These are phyloP conservation scores for Parapristionchus giblindavisi DNA, from an alignment of 2,888 invertebrate genomes.

Conservation along the genomic window DNA sequence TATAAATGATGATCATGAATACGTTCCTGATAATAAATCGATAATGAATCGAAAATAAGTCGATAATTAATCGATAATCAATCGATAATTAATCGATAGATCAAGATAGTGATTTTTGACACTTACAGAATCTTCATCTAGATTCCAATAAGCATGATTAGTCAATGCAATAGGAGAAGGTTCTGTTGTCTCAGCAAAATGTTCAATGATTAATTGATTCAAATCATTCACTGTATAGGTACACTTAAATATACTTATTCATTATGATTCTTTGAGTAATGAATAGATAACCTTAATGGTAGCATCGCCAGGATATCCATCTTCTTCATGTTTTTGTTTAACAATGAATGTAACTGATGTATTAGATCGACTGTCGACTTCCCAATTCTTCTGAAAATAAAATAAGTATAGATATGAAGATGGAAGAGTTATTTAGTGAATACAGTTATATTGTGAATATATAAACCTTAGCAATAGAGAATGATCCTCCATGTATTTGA, in stretches of 20 bases:
- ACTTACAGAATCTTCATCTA: slow-evolving; percentile 51
- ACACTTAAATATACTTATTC: slow-evolving; percentile 38
- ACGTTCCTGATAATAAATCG: slow-evolving; percentile 35
- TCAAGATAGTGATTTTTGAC: too few species aligned
- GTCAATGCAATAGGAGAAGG: slow-evolving; percentile 48
- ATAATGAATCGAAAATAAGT: background rate
- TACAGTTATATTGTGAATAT: background rate
- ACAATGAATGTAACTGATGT: slow-evolving; percentile 49
- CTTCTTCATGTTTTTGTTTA: slow-evolving; percentile 37
- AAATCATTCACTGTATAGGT: slow-evolving; percentile 58
- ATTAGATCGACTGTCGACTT: slow-evolving; percentile 45
- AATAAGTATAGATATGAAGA: background rate
- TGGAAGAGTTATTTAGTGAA: background rate
- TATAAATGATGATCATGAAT: slow-evolving; percentile 44
- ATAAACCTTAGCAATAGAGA: background rate
- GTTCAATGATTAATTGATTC: slow-evolving; percentile 56
- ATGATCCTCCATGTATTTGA: slow-evolving; percentile 53
- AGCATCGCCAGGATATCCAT: slow-evolving; percentile 56
- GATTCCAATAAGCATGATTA: slow-evolving; percentile 58
- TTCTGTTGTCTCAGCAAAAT: slow-evolving; percentile 46
- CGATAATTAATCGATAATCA: background rate
- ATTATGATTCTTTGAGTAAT: background rate
- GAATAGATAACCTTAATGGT: slow-evolving; percentile 41
- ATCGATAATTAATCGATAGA: background rate
- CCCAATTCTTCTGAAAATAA: slow-evolving; percentile 52